Evolutionary conservation across 2,888 invertebrate genomes (phyloP), one percentile per base, ranked within the genome.

Genomic region (Pseudanteris insignis): DNA sequence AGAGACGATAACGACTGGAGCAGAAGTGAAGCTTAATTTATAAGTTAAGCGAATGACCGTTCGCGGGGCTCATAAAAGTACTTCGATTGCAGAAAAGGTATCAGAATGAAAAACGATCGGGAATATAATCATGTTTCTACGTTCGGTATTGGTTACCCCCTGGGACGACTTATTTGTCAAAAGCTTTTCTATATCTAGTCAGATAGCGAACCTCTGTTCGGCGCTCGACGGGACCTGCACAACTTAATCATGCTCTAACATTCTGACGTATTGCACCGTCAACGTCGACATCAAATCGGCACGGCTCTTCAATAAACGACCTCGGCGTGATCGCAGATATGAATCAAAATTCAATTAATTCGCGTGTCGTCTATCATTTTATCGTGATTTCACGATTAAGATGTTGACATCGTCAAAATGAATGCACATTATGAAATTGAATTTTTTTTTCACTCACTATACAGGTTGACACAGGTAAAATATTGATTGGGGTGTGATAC

Each of bases 211-310:
- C 41, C 30, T 48, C 41, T 47, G 59, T 53, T 65, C 59, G 33
- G 44, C 15, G 33, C 64, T 51, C 60, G 50, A 40, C 51, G 44
- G 63, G 53, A 60, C 47, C 46, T 51, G 33, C 57, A 46, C 48
- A 61, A 64, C 61, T 70, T 70, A 74, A 73, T 73, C 70, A 75
- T 71, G 71, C 68, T 72, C 69, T 70, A 70, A 71, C 70, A 67
- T 69, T 72, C 65, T 65, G 65, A 71, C 68, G 67, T 58, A 69
- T 67, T 59, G 66, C 67, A 66, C 50, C 54, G 68, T 68, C 68
- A 71, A 67, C 67, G 65, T 59, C 55, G 53, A 51, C 36, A 53
- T 37, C 47, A 47, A 53, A 57, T 53, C 36, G 55, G 55, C 47
- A 57, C 41, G 57, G 46, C 41, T 40, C 48, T 53, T 53, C 50